A percentile compares a stretch with the other conserved stretches of the same genome.
These are phyloP conservation scores for Alloscopus bannaensis DNA, from an alignment of 2,888 invertebrate species.

Conservation along the genomic window DNA sequence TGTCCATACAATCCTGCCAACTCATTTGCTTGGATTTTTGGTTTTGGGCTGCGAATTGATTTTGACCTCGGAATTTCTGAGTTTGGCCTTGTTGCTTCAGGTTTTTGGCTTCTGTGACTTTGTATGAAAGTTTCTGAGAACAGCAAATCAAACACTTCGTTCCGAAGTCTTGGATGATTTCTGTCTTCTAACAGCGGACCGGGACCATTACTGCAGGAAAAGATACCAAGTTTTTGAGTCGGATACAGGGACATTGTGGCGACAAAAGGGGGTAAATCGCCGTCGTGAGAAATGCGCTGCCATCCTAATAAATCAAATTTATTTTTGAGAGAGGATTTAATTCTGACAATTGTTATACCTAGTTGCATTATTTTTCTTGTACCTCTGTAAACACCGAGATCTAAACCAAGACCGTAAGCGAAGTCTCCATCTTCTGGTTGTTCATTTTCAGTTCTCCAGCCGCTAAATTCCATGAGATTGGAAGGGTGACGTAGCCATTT, in stretches of 20 bases:
- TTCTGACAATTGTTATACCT: not conserved
- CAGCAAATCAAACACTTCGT: not conserved
- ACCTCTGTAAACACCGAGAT: slow-evolving; percentile 8
- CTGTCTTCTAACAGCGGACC: slow-evolving; percentile 17
- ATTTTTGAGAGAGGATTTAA: not conserved
- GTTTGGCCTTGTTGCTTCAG: no score
- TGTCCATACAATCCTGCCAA: slow-evolving; percentile 36
- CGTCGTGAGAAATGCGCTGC: slow-evolving; percentile 10
- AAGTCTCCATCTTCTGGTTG: not conserved
- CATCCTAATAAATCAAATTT: not conserved
- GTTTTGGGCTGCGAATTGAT: no score
- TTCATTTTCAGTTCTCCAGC: not conserved
- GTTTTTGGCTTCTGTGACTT: no score
- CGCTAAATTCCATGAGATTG: not conserved
- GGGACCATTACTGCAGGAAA: slow-evolving; percentile 35
- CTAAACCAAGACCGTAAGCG: slow-evolving; percentile 9
- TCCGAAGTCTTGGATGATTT: slow-evolving; percentile 7
- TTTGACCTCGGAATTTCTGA: no score
- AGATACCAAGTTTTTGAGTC: slow-evolving; percentile 20
- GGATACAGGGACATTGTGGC: slow-evolving; percentile 28
- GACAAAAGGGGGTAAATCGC: slow-evolving; percentile 33
- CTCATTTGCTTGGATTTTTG: not conserved
- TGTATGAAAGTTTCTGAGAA: not conserved
- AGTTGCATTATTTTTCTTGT: not conserved
- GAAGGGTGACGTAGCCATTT: slow-evolving; percentile 3